Evolutionary conservation across 2,888 invertebrate species (phyloP).

Genomic region (Meta bourneti): DNA sequence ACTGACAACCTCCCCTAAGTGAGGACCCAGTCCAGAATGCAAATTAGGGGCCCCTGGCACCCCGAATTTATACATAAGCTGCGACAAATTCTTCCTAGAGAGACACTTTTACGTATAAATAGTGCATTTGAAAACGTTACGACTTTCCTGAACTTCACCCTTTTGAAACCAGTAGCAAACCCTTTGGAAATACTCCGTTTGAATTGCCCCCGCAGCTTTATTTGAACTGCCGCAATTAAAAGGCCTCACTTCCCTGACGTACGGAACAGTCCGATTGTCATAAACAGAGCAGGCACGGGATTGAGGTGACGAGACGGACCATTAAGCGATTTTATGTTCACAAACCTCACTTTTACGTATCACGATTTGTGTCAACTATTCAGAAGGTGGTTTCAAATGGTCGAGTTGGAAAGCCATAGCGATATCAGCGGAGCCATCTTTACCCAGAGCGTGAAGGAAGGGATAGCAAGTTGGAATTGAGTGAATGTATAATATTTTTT

Average conservation of each 20-base stretch:
- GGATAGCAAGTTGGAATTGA: neutral
- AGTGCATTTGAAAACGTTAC: too few species aligned
- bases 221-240: neutral
- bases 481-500: neutral
- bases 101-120: too few species aligned
- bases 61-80: too few species aligned
- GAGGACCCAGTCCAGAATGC: too few species aligned
- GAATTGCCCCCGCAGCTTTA: neutral
- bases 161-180: too few species aligned
- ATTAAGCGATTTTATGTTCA: neutral
- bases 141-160: too few species aligned
- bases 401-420: neutral
- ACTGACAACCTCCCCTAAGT: too few species aligned
- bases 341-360: neutral
- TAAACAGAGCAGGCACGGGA: neutral
- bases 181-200: too few species aligned
- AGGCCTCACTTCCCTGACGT: neutral
- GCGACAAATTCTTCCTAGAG: too few species aligned
- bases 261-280: neutral
- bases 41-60: too few species aligned
- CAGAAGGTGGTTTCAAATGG: neutral
- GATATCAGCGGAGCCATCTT: neutral
- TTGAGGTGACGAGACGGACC: neutral
- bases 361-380: neutral
- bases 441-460: neutral